A percentile compares a stretch with the other conserved stretches of the same genome.
Conservation (phyloP, 2,888 invertebrate species). For the Didymodactylos carnosus region DNA sequence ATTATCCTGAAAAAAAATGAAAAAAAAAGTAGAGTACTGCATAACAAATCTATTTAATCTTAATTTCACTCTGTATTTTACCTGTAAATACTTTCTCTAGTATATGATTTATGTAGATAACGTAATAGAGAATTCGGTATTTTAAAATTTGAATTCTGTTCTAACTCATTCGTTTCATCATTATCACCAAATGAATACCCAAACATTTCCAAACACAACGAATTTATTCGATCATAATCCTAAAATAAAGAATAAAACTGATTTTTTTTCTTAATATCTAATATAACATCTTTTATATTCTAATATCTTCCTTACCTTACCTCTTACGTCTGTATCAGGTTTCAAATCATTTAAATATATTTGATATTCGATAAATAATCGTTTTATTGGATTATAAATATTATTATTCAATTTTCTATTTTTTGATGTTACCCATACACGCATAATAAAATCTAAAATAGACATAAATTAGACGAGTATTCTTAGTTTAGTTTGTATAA, state of each 20-base stretch:
- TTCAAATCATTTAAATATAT: background rate
- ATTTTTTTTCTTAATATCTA: too few relatives aligned
- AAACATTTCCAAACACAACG: background rate
- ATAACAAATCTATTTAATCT: too few relatives aligned
- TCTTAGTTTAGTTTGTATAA: background rate
- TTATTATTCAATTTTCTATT: too few relatives aligned
- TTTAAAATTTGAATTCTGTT: background rate
- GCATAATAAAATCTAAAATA: background rate
- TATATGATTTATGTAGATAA: background rate
- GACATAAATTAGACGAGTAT: background rate
- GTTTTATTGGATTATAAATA: too few relatives aligned
- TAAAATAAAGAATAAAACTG: too few relatives aligned
- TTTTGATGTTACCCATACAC: background rate
- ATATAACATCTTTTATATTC: too few relatives aligned
- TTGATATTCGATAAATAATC: background rate
- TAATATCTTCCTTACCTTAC: constrained; percentile 2
- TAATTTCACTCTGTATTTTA: too few relatives aligned
- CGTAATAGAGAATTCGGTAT: too few relatives aligned
- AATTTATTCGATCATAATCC: too few relatives aligned
- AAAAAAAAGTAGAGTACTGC: too few relatives aligned
- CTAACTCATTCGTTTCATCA: background rate
- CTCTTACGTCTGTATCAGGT: background rate
- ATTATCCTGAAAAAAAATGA: background rate
- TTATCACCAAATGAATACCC: background rate
- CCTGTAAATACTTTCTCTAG: background rate